Conservation (phyloP, 2,888 invertebrate genomes). For the Conops quadrifasciatus region DNA sequence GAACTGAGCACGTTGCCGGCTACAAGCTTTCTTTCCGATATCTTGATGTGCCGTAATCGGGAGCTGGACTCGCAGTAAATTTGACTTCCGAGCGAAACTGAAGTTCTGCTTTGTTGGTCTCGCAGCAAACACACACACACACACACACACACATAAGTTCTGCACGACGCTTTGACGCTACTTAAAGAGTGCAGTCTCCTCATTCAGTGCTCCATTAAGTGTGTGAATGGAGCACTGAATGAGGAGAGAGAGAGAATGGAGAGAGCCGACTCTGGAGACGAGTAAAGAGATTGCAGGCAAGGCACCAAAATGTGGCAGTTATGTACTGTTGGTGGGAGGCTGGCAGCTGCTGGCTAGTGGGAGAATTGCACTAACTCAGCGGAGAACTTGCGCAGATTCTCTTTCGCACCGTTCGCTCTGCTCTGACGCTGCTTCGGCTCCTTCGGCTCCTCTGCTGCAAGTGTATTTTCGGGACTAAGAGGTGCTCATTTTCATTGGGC, state of each 20-base stretch:
- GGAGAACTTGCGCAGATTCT: neutral
- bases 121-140: no score
- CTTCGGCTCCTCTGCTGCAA: slow-evolving; percentile 8
- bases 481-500: slow-evolving; percentile 34
- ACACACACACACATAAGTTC: no score
- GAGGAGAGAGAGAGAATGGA: slow-evolving; percentile 1
- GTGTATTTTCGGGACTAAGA: slow-evolving; percentile 13
- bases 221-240: neutral
- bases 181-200: neutral
- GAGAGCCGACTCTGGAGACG: no score
- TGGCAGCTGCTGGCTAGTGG: neutral
- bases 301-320: no score
- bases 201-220: neutral
- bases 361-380: neutral
- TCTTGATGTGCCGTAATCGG: no score
- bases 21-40: no score
- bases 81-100: no score
- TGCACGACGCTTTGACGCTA: neutral
- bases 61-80: no score
- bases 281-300: no score
- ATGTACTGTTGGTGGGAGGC: neutral
- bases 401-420: slow-evolving; percentile 5
- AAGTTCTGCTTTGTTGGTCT: no score
- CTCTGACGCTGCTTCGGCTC: slow-evolving; percentile 4
- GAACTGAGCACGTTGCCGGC: no score